These are phyloP conservation scores for Tipula helvola DNA, from an alignment of 2,888 invertebrate genomes.

Conservation along the genomic window DNA sequence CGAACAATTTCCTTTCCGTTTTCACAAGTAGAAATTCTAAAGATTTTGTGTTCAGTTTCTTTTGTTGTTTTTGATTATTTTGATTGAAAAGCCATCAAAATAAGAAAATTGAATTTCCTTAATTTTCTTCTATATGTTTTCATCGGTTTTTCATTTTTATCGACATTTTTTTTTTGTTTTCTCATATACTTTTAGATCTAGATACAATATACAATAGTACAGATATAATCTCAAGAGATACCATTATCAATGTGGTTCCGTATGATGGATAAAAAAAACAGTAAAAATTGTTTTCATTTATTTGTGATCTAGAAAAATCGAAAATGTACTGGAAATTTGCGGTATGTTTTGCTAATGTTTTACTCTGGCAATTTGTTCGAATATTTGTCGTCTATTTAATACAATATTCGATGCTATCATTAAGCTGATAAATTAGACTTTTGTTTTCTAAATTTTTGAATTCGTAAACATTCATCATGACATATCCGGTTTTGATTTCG, in stretches of 20 bases:
- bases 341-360: neutral
- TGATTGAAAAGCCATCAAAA: neutral
- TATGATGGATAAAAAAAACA: neutral
- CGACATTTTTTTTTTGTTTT: neutral
- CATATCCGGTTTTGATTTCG: neutral
- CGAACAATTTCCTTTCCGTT: neutral
- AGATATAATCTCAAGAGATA: neutral
- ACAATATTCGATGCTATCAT: too few relatives aligned
- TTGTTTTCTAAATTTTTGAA: neutral
- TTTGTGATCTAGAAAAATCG: neutral
- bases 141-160: neutral
- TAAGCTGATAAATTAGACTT: neutral
- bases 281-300: neutral
- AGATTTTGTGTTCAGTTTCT: neutral
- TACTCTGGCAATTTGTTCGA: neutral
- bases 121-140: neutral
- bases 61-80: neutral
- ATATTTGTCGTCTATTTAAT: neutral
- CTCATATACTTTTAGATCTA: neutral
- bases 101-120: constrained; percentile 4
- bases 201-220: neutral
- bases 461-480: neutral
- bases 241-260: neutral
- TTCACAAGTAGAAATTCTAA: neutral
- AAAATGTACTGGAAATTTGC: neutral